Evolutionary conservation across 2,888 invertebrate species (phyloP).

Genomic region (Plebejus melissa): DNA sequence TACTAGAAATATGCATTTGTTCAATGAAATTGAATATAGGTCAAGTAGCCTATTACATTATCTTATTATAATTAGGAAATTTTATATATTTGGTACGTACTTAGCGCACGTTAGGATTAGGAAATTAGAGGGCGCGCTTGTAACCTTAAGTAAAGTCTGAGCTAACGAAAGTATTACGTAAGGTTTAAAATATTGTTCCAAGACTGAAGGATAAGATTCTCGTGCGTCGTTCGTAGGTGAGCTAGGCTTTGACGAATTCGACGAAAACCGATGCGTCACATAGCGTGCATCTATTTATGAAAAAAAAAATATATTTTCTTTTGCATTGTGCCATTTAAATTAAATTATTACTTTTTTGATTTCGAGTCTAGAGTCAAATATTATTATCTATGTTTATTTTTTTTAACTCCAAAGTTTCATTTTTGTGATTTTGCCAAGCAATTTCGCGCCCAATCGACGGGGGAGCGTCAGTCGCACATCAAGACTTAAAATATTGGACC

Average conservation of each 20-base stretch:
- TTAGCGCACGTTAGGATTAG: slow-evolving; percentile 22
- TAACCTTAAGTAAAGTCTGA: slow-evolving; percentile 23
- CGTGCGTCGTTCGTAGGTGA: not conserved
- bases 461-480: slow-evolving; percentile 14
- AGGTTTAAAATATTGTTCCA: slow-evolving; percentile 22
- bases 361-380: slow-evolving; percentile 23
- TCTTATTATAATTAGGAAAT: slow-evolving; percentile 21
- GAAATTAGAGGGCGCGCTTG: slow-evolving; percentile 22
- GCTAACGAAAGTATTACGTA: slow-evolving; percentile 22
- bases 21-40: too few relatives aligned
- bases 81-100: slow-evolving; percentile 19
- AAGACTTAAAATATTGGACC: slow-evolving; percentile 26
- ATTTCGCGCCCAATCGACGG: slow-evolving; percentile 18
- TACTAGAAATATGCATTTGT: too few relatives aligned
- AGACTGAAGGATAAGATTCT: slow-evolving; percentile 28
- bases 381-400: slow-evolving; percentile 23
- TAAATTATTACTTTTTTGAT: slow-evolving; percentile 24
- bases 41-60: too few relatives aligned
- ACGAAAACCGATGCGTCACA: slow-evolving; percentile 12
- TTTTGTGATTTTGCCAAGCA: slow-evolving; percentile 27
- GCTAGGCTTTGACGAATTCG: slow-evolving; percentile 17
- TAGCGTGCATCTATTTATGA: slow-evolving; percentile 22
- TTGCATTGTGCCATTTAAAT: too few relatives aligned
- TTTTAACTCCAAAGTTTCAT: slow-evolving; percentile 12
- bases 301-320: not conserved